Percentiles rank a stretch among this genome's conserved stretches.
phyloP scores from a whole-genome alignment of 1,140 invertebrate genomes.

The Polypedilum vanderplanki region DNA sequence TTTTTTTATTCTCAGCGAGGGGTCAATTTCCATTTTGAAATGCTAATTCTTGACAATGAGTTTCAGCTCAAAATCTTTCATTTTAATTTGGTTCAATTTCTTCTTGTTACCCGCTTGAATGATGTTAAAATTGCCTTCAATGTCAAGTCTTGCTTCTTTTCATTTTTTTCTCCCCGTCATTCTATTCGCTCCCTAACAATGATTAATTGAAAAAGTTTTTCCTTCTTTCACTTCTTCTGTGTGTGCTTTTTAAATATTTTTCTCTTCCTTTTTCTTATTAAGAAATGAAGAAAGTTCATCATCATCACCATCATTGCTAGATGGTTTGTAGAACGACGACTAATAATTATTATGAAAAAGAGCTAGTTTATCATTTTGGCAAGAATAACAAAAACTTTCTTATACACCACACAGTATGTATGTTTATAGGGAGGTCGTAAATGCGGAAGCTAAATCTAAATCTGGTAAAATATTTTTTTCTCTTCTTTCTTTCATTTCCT shows the following conservation, averaged over 20 bases:
- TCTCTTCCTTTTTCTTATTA: not conserved
- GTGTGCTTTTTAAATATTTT: not conserved
- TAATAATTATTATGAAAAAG: not conserved
- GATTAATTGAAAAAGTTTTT: constrained; percentile 26
- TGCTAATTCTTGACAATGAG: not conserved
- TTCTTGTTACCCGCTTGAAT: not conserved
- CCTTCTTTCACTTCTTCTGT: not conserved
- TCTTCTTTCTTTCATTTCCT: not conserved
- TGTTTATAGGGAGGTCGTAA: not conserved
- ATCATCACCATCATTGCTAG: not conserved
- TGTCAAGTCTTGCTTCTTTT: not conserved
- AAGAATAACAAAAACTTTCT: not conserved
- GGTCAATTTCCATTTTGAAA: not conserved
- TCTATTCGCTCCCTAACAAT: constrained; percentile 4
- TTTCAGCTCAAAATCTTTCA: not conserved
- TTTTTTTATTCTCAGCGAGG: too few species aligned
- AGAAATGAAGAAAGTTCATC: constrained; percentile 3
- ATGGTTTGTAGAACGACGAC: not conserved
- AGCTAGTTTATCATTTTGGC: not conserved
- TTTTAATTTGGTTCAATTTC: too few species aligned
- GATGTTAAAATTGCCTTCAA: constrained; percentile 12
- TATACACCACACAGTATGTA: too few species aligned
- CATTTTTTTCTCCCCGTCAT: not conserved
- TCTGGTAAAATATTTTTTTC: not conserved
- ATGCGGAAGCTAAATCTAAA: not conserved